Evolutionary conservation across 1,140 invertebrate genomes (phyloP).

Genomic region (Cephus cinctus): DNA sequence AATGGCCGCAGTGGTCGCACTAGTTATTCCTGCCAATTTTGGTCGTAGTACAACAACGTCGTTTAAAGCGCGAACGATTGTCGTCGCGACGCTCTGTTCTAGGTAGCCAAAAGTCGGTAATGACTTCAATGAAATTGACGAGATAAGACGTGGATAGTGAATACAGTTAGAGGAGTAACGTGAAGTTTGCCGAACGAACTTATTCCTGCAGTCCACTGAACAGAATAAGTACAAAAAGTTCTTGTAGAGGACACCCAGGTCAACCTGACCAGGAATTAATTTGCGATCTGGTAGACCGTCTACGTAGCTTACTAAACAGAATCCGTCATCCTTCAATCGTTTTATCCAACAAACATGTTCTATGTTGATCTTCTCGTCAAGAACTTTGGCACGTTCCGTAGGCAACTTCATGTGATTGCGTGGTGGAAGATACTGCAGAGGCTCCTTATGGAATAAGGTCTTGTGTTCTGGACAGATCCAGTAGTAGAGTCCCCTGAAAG

Average conservation of each 20-base stretch:
- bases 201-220: constrained; percentile 47
- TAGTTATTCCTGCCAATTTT: constrained; percentile 57
- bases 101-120: constrained; percentile 60
- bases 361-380: constrained; percentile 41
- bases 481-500: constrained; percentile 56
- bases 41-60: constrained; percentile 54
- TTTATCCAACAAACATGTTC: constrained; percentile 26
- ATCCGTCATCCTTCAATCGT: constrained; percentile 53
- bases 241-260: constrained; percentile 48
- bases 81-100: constrained; percentile 57
- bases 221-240: constrained; percentile 59
- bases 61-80: constrained; percentile 55
- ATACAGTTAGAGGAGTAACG: constrained; percentile 51
- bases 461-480: constrained; percentile 60
- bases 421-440: constrained; percentile 41
- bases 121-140: constrained; percentile 43
- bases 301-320: constrained; percentile 61
- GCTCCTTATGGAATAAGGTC: constrained; percentile 45
- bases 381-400: constrained; percentile 46
- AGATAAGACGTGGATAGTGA: constrained; percentile 43
- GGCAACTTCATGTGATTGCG: constrained; percentile 47
- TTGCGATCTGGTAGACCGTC: constrained; percentile 51
- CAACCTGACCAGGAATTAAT: constrained; percentile 45
- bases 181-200: constrained; percentile 52
- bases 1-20: constrained; percentile 52